Conservation (phyloP, 2,113 vertebrate species). For the Furnarius figulus region DNA sequence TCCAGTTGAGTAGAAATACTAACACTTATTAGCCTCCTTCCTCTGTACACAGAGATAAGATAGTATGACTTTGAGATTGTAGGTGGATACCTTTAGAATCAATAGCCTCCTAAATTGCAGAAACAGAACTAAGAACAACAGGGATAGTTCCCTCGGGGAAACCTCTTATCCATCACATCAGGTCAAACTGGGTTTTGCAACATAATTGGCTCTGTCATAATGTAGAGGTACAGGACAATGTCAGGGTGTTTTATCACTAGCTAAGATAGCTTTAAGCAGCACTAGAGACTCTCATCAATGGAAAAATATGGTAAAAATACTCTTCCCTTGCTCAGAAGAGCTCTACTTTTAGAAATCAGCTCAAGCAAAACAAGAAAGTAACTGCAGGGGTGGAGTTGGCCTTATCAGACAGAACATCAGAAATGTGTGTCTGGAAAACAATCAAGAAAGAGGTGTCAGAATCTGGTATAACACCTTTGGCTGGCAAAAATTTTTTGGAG, state of each 20-base stretch:
- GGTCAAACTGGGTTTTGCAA: not conserved
- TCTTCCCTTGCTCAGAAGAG: not conserved
- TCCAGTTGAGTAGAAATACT: not conserved
- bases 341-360: not conserved
- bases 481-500: not conserved
- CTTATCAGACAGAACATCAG: not conserved
- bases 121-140: not conserved
- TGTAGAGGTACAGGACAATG: not conserved
- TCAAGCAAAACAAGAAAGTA: not conserved
- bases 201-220: not conserved
- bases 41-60: not conserved
- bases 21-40: not conserved
- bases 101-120: not conserved
- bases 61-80: not conserved
- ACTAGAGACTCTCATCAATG: not conserved
- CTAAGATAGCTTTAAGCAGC: not conserved
- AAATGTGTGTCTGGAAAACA: not conserved
- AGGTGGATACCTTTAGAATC: not conserved
- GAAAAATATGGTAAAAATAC: not conserved
- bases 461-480: not conserved
- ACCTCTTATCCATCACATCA: not conserved
- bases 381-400: not conserved
- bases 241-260: not conserved
- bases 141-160: not conserved
- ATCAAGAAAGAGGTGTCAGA: not conserved